Base-by-base conservation (phyloP, 2,797 vertebrate species). In the Tinamus major region DNA sequence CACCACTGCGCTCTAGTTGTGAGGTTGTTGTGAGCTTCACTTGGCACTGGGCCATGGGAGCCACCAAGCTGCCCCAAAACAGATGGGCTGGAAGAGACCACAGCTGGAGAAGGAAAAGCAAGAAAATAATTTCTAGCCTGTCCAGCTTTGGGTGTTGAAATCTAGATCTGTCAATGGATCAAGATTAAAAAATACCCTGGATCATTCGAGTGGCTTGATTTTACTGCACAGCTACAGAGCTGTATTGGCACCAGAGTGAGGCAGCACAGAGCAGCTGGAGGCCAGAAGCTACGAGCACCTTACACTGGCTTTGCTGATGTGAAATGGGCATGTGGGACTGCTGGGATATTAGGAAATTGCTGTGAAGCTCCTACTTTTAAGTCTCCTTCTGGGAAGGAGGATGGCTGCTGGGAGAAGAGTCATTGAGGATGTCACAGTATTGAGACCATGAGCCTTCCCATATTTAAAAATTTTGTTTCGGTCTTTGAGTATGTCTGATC, bases 121-220 rank as follows among this genome's bases (percentile, higher is more conserved):
- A 14, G 35, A 48, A n/a, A 55, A 29, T 41, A 37, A 16, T 24
- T 55, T 21, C 68, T 41, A 49, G 37, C 23, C 48, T 49, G 48
- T 49, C 87, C 93, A 91, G 83, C 19, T 81, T 18, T 19, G 56
- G n/a, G 68, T 7, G 1, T 76, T 92, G 27, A 68, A 42, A 49
- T 76, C 68, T 67, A 5, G 26, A 78, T 84, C 79, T 93, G 67
- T 72, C 41, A 63, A 72, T 67, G 55, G 49, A 86, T 13, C 0
- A 1, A 39, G 14, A 27, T 79, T 92, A 90, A 94, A 94, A 90
- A 84, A 74, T 48, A 82, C 44, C 24, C 9, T 29, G 67, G 24
- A 56, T 72, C 42, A 48, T 59, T 76, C 37, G 63, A 61, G 51
- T 21, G 39, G 21, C 49, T 41, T 82, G 84, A 61, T 81, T 42